Conservation (phyloP, 2,888 invertebrate genomes). For the Spilarctia lutea region DNA sequence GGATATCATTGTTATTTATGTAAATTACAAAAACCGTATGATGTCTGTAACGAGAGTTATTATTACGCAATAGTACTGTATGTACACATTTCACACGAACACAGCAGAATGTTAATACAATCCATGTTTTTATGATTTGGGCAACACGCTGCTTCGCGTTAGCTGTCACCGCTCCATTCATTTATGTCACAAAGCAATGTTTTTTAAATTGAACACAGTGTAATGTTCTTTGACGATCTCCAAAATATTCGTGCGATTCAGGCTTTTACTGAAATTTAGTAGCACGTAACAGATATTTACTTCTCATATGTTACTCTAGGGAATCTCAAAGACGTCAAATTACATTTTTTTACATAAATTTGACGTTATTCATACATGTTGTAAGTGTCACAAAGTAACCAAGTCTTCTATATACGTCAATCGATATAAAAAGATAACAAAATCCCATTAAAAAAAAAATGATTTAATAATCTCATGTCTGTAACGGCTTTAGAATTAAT, state of each 20-base stretch:
- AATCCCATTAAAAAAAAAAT: neutral
- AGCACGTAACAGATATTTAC: neutral
- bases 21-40: neutral
- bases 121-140: constrained; percentile 42
- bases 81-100: constrained; percentile 19
- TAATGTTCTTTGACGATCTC: constrained; percentile 7
- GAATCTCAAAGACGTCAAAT: neutral
- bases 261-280: neutral
- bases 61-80: constrained; percentile 14
- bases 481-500: neutral
- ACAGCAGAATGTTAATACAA: constrained; percentile 32
- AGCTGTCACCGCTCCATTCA: constrained; percentile 48
- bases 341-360: neutral
- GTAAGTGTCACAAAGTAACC: neutral
- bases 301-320: neutral
- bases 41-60: neutral
- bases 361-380: neutral
- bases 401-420: neutral
- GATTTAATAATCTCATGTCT: neutral
- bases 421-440: neutral
- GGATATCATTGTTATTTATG: too few species aligned
- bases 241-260: neutral
- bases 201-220: constrained; percentile 5
- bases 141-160: constrained; percentile 52
- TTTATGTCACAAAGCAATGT: constrained; percentile 40